These are phyloP conservation scores for Diabrotica balteata DNA, from an alignment of 2,888 invertebrate genomes.

Conservation along the genomic window DNA sequence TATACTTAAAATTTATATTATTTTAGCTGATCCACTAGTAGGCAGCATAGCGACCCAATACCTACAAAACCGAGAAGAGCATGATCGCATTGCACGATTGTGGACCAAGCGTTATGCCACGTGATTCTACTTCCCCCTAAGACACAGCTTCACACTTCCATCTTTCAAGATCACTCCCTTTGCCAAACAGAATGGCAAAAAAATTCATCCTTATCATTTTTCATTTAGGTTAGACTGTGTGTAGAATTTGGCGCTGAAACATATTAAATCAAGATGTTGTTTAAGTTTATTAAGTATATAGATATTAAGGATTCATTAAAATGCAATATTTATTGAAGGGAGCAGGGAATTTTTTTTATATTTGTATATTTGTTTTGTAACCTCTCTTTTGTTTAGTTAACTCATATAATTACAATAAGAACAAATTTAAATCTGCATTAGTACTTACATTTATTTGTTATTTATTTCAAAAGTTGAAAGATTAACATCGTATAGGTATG, in stretches of 20 bases:
- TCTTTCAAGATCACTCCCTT: constrained; percentile 53
- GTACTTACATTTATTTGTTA: too few relatives aligned
- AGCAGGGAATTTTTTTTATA: too few relatives aligned
- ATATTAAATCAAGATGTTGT: constrained; percentile 7
- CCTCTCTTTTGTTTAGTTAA: too few relatives aligned
- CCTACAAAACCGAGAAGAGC: constrained; percentile 95
- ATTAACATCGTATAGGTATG: too few relatives aligned
- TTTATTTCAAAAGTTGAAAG: too few relatives aligned
- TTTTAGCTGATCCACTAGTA: constrained; percentile 92
- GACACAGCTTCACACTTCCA: constrained; percentile 42
- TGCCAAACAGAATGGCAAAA: constrained; percentile 55
- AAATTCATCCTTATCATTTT: constrained; percentile 45
- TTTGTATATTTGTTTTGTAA: too few relatives aligned
- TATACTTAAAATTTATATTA: constrained; percentile 23
- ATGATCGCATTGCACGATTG: constrained; percentile 96
- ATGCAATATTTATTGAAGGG: too few relatives aligned
- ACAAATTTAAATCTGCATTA: too few relatives aligned
- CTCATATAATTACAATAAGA: too few relatives aligned
- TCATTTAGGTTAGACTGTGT: constrained; percentile 37
- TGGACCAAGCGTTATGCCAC: constrained; percentile 99
- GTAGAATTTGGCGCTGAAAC: neutral
- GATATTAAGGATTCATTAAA: too few relatives aligned
- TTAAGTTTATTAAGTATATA: constrained; percentile 4
- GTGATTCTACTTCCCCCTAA: constrained; percentile 67
- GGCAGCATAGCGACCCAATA: constrained; percentile 99